Evolutionary conservation across 2,113 vertebrate species (phyloP).

Genomic region (Thamnophis sirtalis): DNA sequence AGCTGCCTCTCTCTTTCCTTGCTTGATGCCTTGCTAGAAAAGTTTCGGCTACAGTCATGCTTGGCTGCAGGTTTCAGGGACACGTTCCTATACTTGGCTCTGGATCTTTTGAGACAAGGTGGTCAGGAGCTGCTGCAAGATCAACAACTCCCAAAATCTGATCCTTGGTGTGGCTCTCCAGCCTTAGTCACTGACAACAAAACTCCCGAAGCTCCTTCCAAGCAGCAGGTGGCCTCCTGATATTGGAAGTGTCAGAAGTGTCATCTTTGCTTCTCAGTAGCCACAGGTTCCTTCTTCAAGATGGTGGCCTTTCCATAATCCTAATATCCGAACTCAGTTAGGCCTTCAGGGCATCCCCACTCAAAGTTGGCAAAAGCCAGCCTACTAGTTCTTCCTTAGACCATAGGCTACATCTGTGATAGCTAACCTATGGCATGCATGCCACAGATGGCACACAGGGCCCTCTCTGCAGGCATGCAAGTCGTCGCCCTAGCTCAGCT

Average conservation of each 20-base stretch:
- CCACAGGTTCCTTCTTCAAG: background rate
- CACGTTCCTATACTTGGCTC: background rate
- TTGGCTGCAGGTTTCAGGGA: background rate
- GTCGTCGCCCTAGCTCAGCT: too few relatives aligned
- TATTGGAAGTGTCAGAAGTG: background rate
- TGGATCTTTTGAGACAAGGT: background rate
- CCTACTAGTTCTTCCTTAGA: background rate
- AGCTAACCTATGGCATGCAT: too few relatives aligned
- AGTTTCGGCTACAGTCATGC: background rate
- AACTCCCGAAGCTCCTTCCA: background rate
- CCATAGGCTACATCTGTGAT: background rate
- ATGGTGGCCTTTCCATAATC: background rate
- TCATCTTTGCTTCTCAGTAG: background rate
- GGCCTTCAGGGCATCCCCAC: background rate
- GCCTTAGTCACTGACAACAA: background rate
- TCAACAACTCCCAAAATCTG: constrained; percentile 13
- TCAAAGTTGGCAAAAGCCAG: background rate
- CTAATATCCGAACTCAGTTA: background rate
- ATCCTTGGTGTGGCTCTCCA: background rate
- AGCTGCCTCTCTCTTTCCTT: background rate
- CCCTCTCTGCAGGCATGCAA: too few relatives aligned
- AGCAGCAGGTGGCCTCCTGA: background rate
- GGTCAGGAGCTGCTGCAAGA: background rate
- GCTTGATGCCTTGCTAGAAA: background rate
- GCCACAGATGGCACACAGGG: too few relatives aligned